Evolutionary conservation across 2,888 invertebrate genomes (phyloP), one percentile per base, ranked within the genome.

Genomic region (Drosophila atripex): DNA sequence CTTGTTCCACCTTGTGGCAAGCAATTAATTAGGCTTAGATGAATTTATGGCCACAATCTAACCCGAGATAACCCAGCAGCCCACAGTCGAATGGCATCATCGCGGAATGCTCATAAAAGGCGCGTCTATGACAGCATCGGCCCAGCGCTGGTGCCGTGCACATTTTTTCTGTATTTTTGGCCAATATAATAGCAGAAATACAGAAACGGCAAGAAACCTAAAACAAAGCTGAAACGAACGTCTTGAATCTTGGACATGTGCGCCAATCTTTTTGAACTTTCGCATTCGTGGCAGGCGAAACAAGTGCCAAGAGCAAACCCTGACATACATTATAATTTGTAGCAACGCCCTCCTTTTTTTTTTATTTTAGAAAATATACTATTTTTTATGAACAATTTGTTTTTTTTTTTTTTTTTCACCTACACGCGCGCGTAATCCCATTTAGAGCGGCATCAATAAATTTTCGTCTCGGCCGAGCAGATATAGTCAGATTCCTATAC

Each of bases 281-380:
- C 78, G 80, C 71, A 65, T 72, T 54, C 54, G 71, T 41, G 50
- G 71, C 71, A 43, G 38, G 49, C 53, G 68, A 73, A 75, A 70
- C 84, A 82, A 82, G 85, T 83, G 83, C 80, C 83, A 83, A 86
- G 84, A 73, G 75, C 86, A 80, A 83, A 77, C 83, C 86, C 86
- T 83, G 86, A 83, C 86, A 86, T 70, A 86, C 86, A 83, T 83
- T 71, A 73, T 71, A 53, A 54, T 66, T 76, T 66, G 61, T 80
- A 83, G 78, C 75, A 75, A 83, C 84, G 86, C 86, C 83, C 78
- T 80, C 80, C 73, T 75, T 84, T 72, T 59, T 64, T 53, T 50
- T 51, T 58, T 68, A 50, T 45, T 45, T 45, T 63, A 45, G 38
- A 54, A 49, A 39, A 52, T 50, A 52, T 56, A 49, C 18, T 50